Evolutionary conservation across 2,888 invertebrate genomes (phyloP).

Genomic region (Mimumesa dahlbomi): DNA sequence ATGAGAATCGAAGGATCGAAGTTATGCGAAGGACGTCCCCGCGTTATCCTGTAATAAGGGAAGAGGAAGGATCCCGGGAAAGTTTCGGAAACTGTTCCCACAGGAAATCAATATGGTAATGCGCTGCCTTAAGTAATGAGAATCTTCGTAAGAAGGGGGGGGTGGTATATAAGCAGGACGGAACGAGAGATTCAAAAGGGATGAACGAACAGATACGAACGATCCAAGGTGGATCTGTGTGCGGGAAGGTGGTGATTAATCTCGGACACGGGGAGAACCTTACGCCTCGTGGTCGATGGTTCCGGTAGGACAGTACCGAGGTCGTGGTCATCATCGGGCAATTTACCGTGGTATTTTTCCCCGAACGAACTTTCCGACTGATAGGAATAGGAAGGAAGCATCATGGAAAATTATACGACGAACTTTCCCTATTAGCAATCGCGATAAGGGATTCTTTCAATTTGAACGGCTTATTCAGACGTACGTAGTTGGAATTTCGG

Average conservation of each 20-base stretch:
- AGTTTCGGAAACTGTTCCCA: conserved; percentile 68
- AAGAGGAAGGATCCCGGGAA: conserved; percentile 34
- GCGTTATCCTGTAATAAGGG: conserved; percentile 44
- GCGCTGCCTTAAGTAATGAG: conserved; percentile 73
- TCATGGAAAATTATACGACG: conserved; percentile 22
- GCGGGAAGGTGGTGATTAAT: conserved; percentile 67
- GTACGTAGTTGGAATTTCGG: conserved; percentile 30
- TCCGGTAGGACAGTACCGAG: conserved; percentile 19
- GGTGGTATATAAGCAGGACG: conserved; percentile 50
- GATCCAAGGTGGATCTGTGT: conserved; percentile 47
- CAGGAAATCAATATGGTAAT: conserved; percentile 76
- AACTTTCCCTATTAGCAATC: conserved; percentile 30
- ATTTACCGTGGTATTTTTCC: conserved; percentile 52
- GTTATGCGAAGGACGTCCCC: conserved; percentile 28
- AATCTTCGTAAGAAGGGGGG: conserved; percentile 61
- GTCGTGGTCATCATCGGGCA: conserved; percentile 52
- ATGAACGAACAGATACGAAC: conserved; percentile 43
- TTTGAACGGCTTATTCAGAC: conserved; percentile 9
- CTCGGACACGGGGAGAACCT: conserved; percentile 64
- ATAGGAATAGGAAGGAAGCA: conserved; percentile 26
- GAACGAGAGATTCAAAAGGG: conserved; percentile 41
- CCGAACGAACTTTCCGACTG: conserved; percentile 17
- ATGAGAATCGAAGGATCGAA: conserved; percentile 9
- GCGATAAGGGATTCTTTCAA: conserved; percentile 5
- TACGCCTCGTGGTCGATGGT: conserved; percentile 52